Evolutionary conservation across 2,113 vertebrate species (phyloP), one percentile per base, ranked within the genome.

Genomic region (Passer domesticus): DNA sequence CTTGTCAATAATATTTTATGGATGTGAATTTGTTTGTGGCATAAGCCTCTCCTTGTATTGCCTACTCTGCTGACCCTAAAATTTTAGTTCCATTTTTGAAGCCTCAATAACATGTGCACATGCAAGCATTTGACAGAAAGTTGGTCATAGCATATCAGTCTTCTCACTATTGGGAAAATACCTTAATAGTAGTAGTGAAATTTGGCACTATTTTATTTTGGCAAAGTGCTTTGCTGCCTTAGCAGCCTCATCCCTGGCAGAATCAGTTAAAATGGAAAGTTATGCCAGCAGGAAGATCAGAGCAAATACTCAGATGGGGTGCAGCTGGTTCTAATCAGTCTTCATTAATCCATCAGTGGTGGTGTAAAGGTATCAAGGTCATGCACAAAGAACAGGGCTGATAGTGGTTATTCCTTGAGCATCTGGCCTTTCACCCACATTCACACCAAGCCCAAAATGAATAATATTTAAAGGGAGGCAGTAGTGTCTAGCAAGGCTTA

Each of bases 341-440:
- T 98, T 97, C 96, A 98, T 98, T 98, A 98, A 98, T 98, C 97
- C 96, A 98, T 98, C 97, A 98, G 77, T 95, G 94, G 81, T 94
- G 68, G 72, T 93, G 68, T 93, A 87, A 97, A 93, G 96, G 94
- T 97, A 95, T 96, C 97, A 98, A 96, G 97, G 97, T 98, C 97
- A 94, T 86, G 77, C 96, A 77, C 74, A 63, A 11, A 66, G 80
- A 93, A 85, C 41, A 83, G 76, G 63, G 49, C 35, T 89, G 69
- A 50, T 52, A 76, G 64, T 86, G 87, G 24, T 68, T 92, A 64
- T 79, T 95, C 60, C 78, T 39, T 92, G 55, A 77, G 60, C 16
- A 60, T 69, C 70, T 93, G 46, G 37, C 39, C 70, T 93, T 92
- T 94, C 67, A 91, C 62, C 67, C 59, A 75, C 9, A 2, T 91